Percentiles rank a stretch among this genome's conserved stretches.
These are phyloP conservation scores for Cheiracanthium punctorium DNA, from an alignment of 2,888 invertebrate species.

Conservation along the genomic window DNA sequence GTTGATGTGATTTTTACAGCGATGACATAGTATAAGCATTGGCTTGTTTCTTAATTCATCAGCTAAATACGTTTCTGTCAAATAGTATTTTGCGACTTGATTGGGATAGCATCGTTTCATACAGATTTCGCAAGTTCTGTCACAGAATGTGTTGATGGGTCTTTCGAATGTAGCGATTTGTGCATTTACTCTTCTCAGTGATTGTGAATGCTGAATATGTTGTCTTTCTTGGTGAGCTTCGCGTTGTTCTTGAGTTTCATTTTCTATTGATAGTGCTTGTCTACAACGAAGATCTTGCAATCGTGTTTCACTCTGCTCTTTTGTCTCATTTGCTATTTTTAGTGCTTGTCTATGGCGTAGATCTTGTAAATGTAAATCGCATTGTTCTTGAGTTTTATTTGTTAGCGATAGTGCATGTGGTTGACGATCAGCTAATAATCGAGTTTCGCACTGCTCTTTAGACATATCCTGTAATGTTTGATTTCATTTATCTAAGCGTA, in stretches of 20 bases:
- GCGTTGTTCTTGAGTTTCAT: slow-evolving; percentile 18
- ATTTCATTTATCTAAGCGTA: slow-evolving; percentile 28
- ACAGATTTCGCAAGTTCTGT: slow-evolving; percentile 25
- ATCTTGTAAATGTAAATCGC: not conserved
- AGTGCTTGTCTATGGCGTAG: not conserved
- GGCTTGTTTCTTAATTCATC: not conserved
- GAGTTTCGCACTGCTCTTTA: slow-evolving; percentile 8
- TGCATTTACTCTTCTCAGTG: not conserved
- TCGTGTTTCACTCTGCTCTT: slow-evolving; percentile 15
- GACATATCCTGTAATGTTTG: slow-evolving; percentile 17
- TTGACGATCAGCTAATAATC: slow-evolving; percentile 32
- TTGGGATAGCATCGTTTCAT: slow-evolving; percentile 27
- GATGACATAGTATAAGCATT: not conserved
- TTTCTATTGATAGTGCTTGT: slow-evolving; percentile 21
- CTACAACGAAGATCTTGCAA: slow-evolving; percentile 26
- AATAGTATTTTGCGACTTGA: slow-evolving; percentile 16
- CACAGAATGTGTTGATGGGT: slow-evolving; percentile 30
- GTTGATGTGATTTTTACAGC: slow-evolving; percentile 15
- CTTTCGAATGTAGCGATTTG: slow-evolving; percentile 13
- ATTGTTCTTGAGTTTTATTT: slow-evolving; percentile 14
- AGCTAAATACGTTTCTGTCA: slow-evolving; percentile 24
- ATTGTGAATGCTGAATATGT: slow-evolving; percentile 7
- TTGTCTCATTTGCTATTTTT: slow-evolving; percentile 4
- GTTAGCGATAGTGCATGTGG: slow-evolving; percentile 17
- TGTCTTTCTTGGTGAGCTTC: slow-evolving; percentile 18